Conservation (phyloP, 2,113 vertebrate genomes). For the Balaenoptera acutorostrata region DNA sequence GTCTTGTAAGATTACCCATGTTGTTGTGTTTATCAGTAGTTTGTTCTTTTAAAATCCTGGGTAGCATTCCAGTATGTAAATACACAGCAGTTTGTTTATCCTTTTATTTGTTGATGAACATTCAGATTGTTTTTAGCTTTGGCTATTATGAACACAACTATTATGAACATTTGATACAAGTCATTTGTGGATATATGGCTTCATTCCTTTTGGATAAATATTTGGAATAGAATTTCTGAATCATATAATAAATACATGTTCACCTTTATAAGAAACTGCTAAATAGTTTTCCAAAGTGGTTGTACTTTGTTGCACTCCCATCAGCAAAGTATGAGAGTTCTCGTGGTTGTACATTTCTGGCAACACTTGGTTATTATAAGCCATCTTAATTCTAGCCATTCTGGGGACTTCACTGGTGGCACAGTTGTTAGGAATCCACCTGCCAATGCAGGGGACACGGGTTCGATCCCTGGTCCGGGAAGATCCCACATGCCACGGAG, state of each 20-base stretch:
- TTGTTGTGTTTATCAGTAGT: slow-evolving; percentile 18
- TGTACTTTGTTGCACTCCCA: not conserved
- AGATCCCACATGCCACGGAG: too few relatives aligned
- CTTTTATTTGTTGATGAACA: slow-evolving; percentile 3
- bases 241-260: not conserved
- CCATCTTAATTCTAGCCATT: not conserved
- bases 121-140: not conserved
- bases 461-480: too few relatives aligned
- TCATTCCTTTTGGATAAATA: slow-evolving; percentile 30
- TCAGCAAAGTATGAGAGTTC: not conserved
- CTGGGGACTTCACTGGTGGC: not conserved
- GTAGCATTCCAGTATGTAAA: not conserved
- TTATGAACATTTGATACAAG: not conserved
- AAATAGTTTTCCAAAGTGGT: not conserved
- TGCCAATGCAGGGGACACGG: too few relatives aligned
- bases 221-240: not conserved
- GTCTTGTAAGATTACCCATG: not conserved
- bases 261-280: not conserved
- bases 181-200: not conserved
- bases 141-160: not conserved
- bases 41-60: not conserved
- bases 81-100: not conserved
- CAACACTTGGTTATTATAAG: not conserved
- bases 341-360: not conserved
- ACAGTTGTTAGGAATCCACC: too few relatives aligned